Conservation (phyloP, 2,797 vertebrate species). For the Bradypodion pumilum region DNA sequence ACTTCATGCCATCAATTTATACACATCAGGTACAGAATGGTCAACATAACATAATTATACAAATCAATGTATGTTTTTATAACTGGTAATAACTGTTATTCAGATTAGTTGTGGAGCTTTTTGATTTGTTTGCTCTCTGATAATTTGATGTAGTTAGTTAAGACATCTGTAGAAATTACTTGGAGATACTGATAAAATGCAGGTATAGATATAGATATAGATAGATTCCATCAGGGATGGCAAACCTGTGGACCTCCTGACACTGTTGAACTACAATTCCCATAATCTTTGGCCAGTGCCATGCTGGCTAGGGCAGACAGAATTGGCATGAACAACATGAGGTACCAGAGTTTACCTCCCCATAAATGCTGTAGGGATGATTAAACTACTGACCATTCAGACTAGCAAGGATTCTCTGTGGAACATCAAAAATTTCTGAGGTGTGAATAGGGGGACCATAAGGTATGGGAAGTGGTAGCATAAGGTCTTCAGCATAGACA, state of each 20-base stretch:
- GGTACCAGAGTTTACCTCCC: background rate
- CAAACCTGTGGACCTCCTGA: background rate
- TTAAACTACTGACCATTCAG: conserved; percentile 62
- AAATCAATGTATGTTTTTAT: too few relatives aligned
- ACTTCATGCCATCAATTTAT: too few relatives aligned
- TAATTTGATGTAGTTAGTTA: background rate
- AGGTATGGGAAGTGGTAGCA: conserved; percentile 54
- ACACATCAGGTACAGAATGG: too few relatives aligned
- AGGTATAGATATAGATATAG: too few relatives aligned
- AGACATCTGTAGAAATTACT: too few relatives aligned
- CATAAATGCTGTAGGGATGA: background rate
- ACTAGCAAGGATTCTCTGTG: conserved; percentile 50
- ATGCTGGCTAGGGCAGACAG: background rate
- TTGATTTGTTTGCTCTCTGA: too few relatives aligned
- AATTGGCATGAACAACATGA: background rate
- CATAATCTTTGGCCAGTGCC: background rate
- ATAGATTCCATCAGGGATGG: background rate
- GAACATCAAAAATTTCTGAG: conserved; percentile 49
- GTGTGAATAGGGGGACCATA: background rate
- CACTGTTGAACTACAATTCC: background rate
- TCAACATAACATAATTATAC: too few relatives aligned
- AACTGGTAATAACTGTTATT: too few relatives aligned
- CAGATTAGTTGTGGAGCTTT: too few relatives aligned
- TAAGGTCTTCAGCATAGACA: conserved; percentile 51
- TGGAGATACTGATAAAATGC: too few relatives aligned